Evolutionary conservation across 2,113 vertebrate species (phyloP).

Genomic region (Perca flavescens): DNA sequence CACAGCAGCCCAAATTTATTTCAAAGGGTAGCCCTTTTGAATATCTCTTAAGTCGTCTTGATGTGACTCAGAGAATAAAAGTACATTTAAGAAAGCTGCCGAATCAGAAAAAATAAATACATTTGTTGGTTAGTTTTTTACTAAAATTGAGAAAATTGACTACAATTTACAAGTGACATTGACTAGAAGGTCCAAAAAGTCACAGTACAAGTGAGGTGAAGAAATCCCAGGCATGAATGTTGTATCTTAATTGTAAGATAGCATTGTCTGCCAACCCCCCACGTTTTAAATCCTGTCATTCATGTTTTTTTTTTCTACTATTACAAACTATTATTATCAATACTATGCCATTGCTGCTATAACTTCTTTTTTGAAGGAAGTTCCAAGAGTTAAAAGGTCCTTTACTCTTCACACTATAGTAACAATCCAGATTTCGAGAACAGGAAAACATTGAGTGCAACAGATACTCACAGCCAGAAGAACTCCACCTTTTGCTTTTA

Average conservation of each 20-base stretch:
- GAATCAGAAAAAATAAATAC: not conserved
- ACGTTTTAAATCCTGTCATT: not conserved
- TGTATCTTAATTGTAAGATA: constrained; percentile 24
- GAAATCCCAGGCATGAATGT: not conserved
- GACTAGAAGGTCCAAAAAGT: constrained; percentile 9
- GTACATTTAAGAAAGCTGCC: constrained; percentile 3
- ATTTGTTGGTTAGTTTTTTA: not conserved
- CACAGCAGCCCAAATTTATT: not conserved
- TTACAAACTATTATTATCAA: not conserved
- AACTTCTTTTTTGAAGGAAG: not conserved
- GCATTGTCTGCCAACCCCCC: not conserved
- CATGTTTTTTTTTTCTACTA: not conserved
- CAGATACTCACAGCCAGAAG: not conserved
- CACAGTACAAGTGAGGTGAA: not conserved
- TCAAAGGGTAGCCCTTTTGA: not conserved
- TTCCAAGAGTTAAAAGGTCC: not conserved
- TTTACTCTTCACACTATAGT: not conserved
- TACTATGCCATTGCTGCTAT: constrained; percentile 41
- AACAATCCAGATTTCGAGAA: not conserved
- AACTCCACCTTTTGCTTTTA: constrained; percentile 17
- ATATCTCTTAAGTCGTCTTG: not conserved
- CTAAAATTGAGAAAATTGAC: not conserved
- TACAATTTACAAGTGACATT: no score
- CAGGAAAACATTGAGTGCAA: not conserved
- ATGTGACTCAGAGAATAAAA: not conserved